Base-by-base conservation (phyloP, 1,140 invertebrate genomes). In the Drosophila ambigua region DNA sequence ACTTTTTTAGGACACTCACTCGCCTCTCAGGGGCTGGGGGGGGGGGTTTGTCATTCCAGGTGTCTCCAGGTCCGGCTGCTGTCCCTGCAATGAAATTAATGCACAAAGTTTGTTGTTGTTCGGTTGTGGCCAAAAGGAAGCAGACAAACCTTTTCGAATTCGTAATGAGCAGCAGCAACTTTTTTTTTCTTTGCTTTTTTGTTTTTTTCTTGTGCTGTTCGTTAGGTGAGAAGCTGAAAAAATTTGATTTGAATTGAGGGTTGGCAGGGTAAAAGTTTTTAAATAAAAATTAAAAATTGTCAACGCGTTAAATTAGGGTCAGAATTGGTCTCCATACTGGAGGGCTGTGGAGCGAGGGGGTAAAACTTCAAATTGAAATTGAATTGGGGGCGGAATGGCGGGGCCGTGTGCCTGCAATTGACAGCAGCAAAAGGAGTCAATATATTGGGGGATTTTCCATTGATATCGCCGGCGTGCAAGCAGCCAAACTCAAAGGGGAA, bases 281-380 rank as follows among this genome's bases (percentile, higher is more conserved):
- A 83, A 88, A 88, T 83, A 88, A 88, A 87, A 87, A 88, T 88
- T 88, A 83, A 83, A 88, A 88, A 88, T 88, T 88, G 84, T 83
- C 76, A 88, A 88, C 72, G 83, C 79, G 79, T 88, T 79, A 88
- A 88, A 88, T 88, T 88, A 79, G 84, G 83, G 79, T 82, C 79
- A 52, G 39, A 20, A n/a, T 16, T 13, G 28, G 11, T 28, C 23
- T 13, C 49, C 20, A 1, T 20, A 20, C 20, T 20, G 20, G 61
- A 48, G 16, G 28, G 9, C 15, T 20, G 20, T 20, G 20, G n/a
- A n/a, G 20, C 1, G 20, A 23, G 31, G 31, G 64, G 66, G 64
- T 68, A 44, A 50, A 54, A 49, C 26, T 49, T 45, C 16, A 74
- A 85, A 80, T 64, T 80, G 67, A 85, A 84, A 78, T 85, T 77